Evolutionary conservation across 2,113 vertebrate genomes (phyloP).

Genomic region (Prolemur simus): DNA sequence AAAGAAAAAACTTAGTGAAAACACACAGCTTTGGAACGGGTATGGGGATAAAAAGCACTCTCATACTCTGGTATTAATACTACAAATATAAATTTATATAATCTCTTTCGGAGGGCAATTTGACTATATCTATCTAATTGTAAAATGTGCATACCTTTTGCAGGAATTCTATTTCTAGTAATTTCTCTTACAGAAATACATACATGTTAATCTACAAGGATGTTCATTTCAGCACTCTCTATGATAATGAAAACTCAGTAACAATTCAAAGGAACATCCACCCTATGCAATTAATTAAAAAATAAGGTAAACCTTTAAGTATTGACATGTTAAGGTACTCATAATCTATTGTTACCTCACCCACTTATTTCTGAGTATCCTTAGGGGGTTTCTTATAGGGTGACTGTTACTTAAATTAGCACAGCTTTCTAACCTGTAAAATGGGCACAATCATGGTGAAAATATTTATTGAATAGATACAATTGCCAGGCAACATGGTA

Average conservation of each 20-base stretch:
- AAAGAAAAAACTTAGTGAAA: constrained; percentile 22
- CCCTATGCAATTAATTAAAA: not conserved
- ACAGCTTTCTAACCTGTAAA: not conserved
- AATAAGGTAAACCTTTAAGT: constrained; percentile 12
- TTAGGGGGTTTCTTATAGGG: not conserved
- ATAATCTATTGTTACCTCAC: not conserved
- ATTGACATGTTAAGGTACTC: not conserved
- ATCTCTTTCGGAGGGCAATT: not conserved
- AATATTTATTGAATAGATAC: constrained; percentile 2
- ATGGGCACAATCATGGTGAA: not conserved
- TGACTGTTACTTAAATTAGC: not conserved
- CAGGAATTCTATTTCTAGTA: constrained; percentile 2
- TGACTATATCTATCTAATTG: not conserved
- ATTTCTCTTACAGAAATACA: not conserved
- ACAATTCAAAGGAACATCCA: constrained; percentile 24
- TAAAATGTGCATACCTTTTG: not conserved
- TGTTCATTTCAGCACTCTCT: not conserved
- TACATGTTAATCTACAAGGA: not conserved
- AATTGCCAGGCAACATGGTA: not conserved
- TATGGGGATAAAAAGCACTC: not conserved
- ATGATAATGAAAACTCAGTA: constrained; percentile 22
- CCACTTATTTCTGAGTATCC: constrained; percentile 4
- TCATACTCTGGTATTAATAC: not conserved
- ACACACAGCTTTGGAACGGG: not conserved
- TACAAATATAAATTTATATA: not conserved